Evolutionary conservation across 2,797 vertebrate species (phyloP), one percentile per base, ranked within the genome.

Genomic region (Halcyon chelicuti): DNA sequence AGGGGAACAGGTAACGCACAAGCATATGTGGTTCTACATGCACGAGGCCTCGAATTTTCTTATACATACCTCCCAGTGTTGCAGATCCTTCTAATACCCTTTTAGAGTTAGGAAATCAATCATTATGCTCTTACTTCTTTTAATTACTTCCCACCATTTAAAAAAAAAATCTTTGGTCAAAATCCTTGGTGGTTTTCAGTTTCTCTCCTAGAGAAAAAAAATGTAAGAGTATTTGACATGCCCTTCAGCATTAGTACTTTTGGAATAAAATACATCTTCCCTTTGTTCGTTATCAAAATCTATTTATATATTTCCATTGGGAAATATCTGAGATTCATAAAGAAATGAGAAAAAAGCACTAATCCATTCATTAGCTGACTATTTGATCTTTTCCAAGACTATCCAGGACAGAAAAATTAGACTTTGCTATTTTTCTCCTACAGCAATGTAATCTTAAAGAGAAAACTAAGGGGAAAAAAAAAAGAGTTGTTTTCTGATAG

Each of bases 251-350:
- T 65, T 83, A 86, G n/a, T 58, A 65, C 46, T 86, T 95, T 37
- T 55, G 37, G 68, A 94, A 78, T 93, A 95, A 91, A 93, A 95
- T 72, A 88, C 35, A 44, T 93, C 39, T 94, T 94, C 42, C 39
- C 62, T 93, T 94, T 96, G 85, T 94, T 97, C 54, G 0, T 83
- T 94, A 91, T 91, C 91, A 88, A 93, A 88, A 95, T 89, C 94
- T 96, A 94, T 97, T 95, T 93, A 72, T 88, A 62, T 78, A 91
- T 93, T 90, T 91, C 95, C 93, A 84, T 9, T 83, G 96, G 95
- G 96, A 97, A 96, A 94, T 93, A 94, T 74, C 78, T 66, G 81
- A 86, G 74, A 72, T 31, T 88, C 73, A 86, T 66, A 80, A 93
- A 78, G 82, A 65, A 86, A 81, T 42, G 62, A 93, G 49, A 57